phyloP scores from a whole-genome alignment of 2,797 vertebrate species.

The Mus minutoides region DNA sequence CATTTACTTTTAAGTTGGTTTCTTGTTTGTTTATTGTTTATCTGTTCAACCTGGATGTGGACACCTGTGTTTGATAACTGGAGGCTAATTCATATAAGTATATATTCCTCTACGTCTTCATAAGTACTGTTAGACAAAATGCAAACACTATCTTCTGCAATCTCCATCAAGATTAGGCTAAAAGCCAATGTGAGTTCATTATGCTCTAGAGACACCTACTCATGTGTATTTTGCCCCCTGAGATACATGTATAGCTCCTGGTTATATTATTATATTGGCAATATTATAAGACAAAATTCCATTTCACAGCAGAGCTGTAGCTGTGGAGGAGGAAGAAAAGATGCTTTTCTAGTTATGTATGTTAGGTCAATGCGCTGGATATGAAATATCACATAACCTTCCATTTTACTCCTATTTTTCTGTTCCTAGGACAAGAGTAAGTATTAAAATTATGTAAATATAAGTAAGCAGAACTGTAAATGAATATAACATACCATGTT shows the following conservation, averaged over 20 bases:
- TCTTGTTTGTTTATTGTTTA: background rate
- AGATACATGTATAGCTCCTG: background rate
- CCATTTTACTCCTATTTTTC: background rate
- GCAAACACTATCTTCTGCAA: background rate
- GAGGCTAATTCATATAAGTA: background rate
- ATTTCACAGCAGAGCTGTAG: background rate
- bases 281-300: background rate
- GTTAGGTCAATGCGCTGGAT: background rate
- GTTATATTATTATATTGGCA: background rate
- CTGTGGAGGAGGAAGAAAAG: fast-evolving
- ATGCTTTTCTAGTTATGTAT: background rate
- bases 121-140: background rate
- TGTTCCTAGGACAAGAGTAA: conserved; percentile 32
- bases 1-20: background rate
- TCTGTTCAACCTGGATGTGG: background rate
- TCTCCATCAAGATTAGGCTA: background rate
- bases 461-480: background rate
- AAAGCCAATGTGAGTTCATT: background rate
- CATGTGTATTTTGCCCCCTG: background rate
- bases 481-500: fast-evolving
- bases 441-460: background rate
- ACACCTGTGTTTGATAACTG: background rate
- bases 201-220: background rate
- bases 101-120: background rate
- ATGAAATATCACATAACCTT: background rate